Evolutionary conservation across 2,797 vertebrate genomes (phyloP).

Genomic region (Selene dorsalis): DNA sequence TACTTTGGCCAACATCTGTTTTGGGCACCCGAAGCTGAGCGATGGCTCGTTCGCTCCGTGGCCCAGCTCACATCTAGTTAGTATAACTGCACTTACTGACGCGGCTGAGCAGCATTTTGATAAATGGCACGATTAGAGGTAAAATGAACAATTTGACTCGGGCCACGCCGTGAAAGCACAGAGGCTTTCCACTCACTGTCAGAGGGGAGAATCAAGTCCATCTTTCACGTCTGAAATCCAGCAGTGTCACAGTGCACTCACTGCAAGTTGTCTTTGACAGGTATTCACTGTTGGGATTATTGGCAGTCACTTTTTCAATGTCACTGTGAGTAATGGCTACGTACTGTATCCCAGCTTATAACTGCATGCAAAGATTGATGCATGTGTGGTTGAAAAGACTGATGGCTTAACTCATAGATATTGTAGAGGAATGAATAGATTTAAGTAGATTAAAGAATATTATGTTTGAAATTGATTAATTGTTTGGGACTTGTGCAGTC

Average conservation of each 20-base stretch:
- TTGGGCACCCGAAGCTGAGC: constrained; percentile 23
- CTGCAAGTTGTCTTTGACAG: constrained; percentile 71
- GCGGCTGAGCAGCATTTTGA: constrained; percentile 90
- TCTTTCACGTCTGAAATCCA: constrained; percentile 84
- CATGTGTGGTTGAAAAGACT: constrained; percentile 22
- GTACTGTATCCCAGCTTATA: constrained; percentile 25
- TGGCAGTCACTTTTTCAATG: constrained; percentile 73
- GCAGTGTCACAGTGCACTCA: constrained; percentile 36
- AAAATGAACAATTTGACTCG: constrained; percentile 93
- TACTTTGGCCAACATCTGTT: constrained; percentile 5
- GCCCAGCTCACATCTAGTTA: constrained; percentile 78
- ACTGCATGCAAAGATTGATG: constrained; percentile 28
- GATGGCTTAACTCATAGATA: constrained; percentile 19
- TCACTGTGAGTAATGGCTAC: constrained; percentile 62
- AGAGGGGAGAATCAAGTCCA: constrained; percentile 73
- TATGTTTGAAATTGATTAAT: constrained; percentile 31
- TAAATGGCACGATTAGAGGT: constrained; percentile 94
- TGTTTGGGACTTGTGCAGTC: not conserved
- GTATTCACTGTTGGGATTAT: constrained; percentile 71
- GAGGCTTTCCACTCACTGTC: constrained; percentile 61
- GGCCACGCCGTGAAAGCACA: constrained; percentile 85
- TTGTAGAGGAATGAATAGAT: constrained; percentile 40
- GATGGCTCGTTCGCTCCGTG: constrained; percentile 26
- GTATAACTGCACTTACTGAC: constrained; percentile 85
- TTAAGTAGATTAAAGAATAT: constrained; percentile 27